Percentiles rank a stretch among this genome's conserved stretches.
These are phyloP conservation scores for Lanistes nyassanus DNA, from an alignment of 1,140 invertebrate species.

Conservation along the genomic window DNA sequence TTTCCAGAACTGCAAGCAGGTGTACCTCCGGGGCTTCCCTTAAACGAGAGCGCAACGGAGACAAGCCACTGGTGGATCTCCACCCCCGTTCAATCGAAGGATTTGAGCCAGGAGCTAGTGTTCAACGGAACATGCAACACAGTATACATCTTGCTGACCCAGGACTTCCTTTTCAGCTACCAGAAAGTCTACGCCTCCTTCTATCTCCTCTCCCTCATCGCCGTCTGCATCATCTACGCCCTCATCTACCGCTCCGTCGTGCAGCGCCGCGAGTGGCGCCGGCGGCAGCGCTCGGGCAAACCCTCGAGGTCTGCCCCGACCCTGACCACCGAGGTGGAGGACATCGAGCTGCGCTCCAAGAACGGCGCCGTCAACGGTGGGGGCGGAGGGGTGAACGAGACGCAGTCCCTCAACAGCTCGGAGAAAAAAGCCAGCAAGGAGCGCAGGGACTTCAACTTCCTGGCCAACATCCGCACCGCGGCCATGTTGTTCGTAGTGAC, in stretches of 20 bases:
- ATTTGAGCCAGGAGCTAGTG: background rate
- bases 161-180: constrained; percentile 36
- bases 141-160: constrained; percentile 38
- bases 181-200: constrained; percentile 55
- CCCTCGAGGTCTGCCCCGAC: constrained; percentile 11
- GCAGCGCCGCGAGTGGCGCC: constrained; percentile 40
- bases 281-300: constrained; percentile 25
- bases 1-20: background rate
- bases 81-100: background rate
- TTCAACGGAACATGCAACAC: constrained; percentile 35
- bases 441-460: constrained; percentile 39
- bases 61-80: too few relatives aligned
- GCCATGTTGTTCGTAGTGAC: constrained; percentile 63
- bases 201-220: constrained; percentile 51
- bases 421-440: constrained; percentile 32
- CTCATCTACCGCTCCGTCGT: constrained; percentile 54
- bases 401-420: constrained; percentile 9
- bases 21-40: background rate
- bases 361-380: constrained; percentile 26
- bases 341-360: constrained; percentile 23
- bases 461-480: constrained; percentile 62
- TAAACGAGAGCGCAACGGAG: background rate
- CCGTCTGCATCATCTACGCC: constrained; percentile 54
- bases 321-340: constrained; percentile 29
- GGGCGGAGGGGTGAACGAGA: constrained; percentile 20